These are phyloP conservation scores for Menidia beryllina DNA, from an alignment of 2,113 vertebrate genomes.

Conservation along the genomic window DNA sequence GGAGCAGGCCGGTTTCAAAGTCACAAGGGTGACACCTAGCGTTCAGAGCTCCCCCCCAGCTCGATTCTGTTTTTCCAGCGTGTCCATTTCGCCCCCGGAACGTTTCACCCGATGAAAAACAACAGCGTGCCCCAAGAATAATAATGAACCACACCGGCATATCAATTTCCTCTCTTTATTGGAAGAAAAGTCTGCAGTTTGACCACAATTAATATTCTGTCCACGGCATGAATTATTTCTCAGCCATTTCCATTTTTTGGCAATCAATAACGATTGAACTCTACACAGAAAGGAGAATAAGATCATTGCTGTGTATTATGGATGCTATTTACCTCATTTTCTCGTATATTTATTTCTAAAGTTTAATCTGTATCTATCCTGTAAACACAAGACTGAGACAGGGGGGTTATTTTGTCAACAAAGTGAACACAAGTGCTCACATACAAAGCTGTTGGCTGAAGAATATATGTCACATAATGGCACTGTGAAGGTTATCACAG, in stretches of 20 bases:
- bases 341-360: constrained; percentile 20
- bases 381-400: constrained; percentile 12
- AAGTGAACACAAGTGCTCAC: not conserved
- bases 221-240: constrained; percentile 42
- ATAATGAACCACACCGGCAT: constrained; percentile 50
- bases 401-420: not conserved
- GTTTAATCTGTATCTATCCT: not conserved
- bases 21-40: constrained; percentile 88
- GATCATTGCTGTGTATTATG: constrained; percentile 23
- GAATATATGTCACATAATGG: not conserved
- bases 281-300: constrained; percentile 14
- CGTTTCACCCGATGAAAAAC: constrained; percentile 38
- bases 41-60: constrained; percentile 55
- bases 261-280: constrained; percentile 62
- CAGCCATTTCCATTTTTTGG: constrained; percentile 61
- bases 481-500: not conserved
- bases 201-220: constrained; percentile 60
- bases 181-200: constrained; percentile 47
- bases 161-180: constrained; percentile 56
- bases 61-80: constrained; percentile 27
- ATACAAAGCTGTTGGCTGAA: not conserved
- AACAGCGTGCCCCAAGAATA: constrained; percentile 37
- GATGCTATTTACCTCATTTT: not conserved
- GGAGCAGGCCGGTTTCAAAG: constrained; percentile 71
- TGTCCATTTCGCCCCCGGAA: constrained; percentile 35